Percentiles rank a stretch among this genome's conserved stretches.
phyloP scores from a whole-genome alignment of 2,888 invertebrate species.

The Drosophila fulvimacula region DNA sequence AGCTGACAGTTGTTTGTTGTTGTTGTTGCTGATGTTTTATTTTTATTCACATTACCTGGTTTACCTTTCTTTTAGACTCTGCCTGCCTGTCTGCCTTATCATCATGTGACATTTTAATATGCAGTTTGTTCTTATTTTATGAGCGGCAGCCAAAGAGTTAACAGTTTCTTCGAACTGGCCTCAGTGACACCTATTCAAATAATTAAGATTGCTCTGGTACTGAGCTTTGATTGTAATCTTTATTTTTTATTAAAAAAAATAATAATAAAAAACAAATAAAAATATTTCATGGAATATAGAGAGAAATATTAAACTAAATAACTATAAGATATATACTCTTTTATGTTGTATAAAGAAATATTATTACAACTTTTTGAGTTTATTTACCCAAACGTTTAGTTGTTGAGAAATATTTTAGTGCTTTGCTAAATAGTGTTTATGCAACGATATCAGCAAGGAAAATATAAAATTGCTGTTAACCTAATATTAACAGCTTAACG shows the following conservation, averaged over 20 bases:
- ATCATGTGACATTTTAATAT: constrained; percentile 69
- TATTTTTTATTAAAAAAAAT: not conserved
- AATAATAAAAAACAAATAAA: too few species aligned
- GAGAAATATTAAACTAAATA: not conserved
- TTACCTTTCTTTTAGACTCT: constrained; percentile 26
- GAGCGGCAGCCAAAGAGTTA: constrained; percentile 13
- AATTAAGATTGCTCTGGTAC: not conserved
- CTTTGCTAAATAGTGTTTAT: too few species aligned
- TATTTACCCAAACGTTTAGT: too few species aligned
- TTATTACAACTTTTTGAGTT: too few species aligned
- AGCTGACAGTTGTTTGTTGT: constrained; percentile 41
- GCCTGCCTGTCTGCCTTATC: constrained; percentile 45
- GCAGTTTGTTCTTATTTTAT: constrained; percentile 62
- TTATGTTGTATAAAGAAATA: too few species aligned
- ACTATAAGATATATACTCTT: not conserved
- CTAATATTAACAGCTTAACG: too few species aligned
- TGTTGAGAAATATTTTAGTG: too few species aligned
- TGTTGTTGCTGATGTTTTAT: constrained; percentile 21
- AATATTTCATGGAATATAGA: not conserved
- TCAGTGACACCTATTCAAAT: not conserved
- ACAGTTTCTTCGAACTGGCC: not conserved
- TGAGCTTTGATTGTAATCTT: not conserved
- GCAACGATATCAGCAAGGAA: too few species aligned
- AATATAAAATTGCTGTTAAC: too few species aligned
- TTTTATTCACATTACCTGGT: constrained; percentile 33